These are phyloP conservation scores for Drosophila ezoana DNA, from an alignment of 2,888 invertebrate species.

Conservation along the genomic window DNA sequence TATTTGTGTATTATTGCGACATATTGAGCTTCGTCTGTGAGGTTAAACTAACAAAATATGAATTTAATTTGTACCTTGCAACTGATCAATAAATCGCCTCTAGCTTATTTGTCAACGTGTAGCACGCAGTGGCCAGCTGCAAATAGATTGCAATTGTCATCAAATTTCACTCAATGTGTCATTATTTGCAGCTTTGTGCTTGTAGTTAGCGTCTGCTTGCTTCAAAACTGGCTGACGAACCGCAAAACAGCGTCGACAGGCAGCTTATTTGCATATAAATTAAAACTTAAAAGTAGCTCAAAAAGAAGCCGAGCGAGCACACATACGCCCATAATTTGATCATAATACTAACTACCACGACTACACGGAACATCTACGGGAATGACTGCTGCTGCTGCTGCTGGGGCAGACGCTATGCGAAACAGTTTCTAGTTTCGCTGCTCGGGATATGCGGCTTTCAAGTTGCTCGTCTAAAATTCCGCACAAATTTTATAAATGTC, in stretches of 20 bases:
- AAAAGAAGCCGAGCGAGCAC: slow-evolving; percentile 31
- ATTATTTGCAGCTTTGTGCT: slow-evolving; percentile 75
- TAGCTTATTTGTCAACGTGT: slow-evolving; percentile 1
- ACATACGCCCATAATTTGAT: slow-evolving; percentile 37
- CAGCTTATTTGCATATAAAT: slow-evolving; percentile 77
- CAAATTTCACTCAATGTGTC: slow-evolving; percentile 69
- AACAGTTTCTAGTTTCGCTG: slow-evolving; percentile 51
- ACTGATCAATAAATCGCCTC: slow-evolving; percentile 1
- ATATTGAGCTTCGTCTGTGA: no score
- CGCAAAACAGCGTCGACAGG: slow-evolving; percentile 29
- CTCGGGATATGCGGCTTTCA: slow-evolving; percentile 49
- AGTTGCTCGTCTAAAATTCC: slow-evolving; percentile 66
- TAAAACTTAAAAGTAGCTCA: slow-evolving; percentile 67
- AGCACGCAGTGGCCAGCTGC: slow-evolving; percentile 9
- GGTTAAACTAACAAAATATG: neutral
- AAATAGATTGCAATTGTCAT: slow-evolving; percentile 56
- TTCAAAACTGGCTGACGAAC: slow-evolving; percentile 19
- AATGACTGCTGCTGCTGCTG: slow-evolving; percentile 5
- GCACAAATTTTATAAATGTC: slow-evolving; percentile 75
- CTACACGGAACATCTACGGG: slow-evolving; percentile 1
- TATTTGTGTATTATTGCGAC: no score
- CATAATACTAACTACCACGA: slow-evolving; percentile 29
- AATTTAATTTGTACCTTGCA: neutral
- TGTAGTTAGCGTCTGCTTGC: slow-evolving; percentile 44
- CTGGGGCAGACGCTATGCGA: slow-evolving; percentile 15